Percentiles rank a stretch among this genome's conserved stretches.
These are phyloP conservation scores for Stenodema calcarata DNA, from an alignment of 2,888 invertebrate genomes.

Conservation along the genomic window DNA sequence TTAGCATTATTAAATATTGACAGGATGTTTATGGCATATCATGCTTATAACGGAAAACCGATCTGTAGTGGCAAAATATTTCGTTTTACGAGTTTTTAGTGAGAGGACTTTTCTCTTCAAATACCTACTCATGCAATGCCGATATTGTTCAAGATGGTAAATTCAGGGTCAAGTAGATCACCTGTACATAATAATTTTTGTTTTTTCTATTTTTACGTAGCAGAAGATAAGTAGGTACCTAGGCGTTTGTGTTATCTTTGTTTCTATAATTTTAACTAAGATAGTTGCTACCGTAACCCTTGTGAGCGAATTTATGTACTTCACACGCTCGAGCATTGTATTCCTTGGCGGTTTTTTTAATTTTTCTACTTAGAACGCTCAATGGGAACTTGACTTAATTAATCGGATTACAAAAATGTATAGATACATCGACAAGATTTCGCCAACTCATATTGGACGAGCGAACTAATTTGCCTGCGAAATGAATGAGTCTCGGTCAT, in stretches of 20 bases:
- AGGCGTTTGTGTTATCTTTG: no score
- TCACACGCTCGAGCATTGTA: no score
- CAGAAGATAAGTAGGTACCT: no score
- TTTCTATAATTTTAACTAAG: no score
- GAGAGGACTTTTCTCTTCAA: neutral
- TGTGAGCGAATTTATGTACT: no score
- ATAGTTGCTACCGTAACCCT: no score
- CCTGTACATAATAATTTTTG: no score
- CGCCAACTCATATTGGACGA: neutral
- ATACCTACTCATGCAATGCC: neutral
- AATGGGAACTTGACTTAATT: neutral
- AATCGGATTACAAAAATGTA: neutral
- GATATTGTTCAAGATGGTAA: no score
- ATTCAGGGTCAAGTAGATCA: no score
- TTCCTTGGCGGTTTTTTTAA: neutral
- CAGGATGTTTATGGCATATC: neutral
- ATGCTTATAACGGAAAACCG: neutral
- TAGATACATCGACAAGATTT: neutral
- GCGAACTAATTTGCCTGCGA: neutral
- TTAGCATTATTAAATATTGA: neutral
- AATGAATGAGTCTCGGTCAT: constrained; percentile 17
- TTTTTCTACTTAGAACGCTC: neutral
- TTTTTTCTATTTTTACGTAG: no score
- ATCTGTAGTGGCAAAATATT: neutral
- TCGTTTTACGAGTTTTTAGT: neutral